Evolutionary conservation across 2,888 invertebrate genomes (phyloP).

Genomic region (Melikaiella ostensackeni): DNA sequence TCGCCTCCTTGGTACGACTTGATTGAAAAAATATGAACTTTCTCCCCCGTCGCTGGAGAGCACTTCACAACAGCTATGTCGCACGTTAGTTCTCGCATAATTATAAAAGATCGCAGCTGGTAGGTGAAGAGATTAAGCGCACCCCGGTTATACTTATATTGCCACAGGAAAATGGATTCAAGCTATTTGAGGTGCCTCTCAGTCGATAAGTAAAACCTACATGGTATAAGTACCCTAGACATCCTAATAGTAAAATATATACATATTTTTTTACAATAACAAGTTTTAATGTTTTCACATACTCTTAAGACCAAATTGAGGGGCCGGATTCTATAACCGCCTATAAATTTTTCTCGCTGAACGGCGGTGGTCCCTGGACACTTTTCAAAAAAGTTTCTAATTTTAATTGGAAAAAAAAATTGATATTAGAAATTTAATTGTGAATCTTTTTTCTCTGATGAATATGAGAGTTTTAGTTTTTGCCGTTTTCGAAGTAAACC

Average conservation of each 20-base stretch:
- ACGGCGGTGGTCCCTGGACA: no score
- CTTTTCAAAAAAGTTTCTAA: no score
- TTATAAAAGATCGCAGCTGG: slow-evolving; percentile 60
- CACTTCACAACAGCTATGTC: slow-evolving; percentile 64
- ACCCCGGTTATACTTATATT: slow-evolving; percentile 44
- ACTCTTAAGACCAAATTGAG: no score
- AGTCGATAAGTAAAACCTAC: neutral
- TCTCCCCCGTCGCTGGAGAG: slow-evolving; percentile 69
- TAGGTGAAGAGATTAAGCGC: slow-evolving; percentile 50
- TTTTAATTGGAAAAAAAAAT: no score
- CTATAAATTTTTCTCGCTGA: no score
- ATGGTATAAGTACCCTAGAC: neutral
- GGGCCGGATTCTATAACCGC: no score
- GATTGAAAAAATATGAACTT: slow-evolving; percentile 77
- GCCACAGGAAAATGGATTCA: slow-evolving; percentile 52
- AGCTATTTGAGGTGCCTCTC: slow-evolving; percentile 49
- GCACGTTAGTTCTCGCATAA: slow-evolving; percentile 59
- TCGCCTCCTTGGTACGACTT: slow-evolving; percentile 64
- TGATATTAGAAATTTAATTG: no score
- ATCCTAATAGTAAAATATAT: neutral
- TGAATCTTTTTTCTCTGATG: no score
- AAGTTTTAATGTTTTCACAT: no score
- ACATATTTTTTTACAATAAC: no score
- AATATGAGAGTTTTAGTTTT: no score
- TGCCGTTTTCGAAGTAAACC: no score